These are phyloP conservation scores for Nephrotoma flavescens DNA, from an alignment of 2,888 invertebrate species.

Conservation along the genomic window DNA sequence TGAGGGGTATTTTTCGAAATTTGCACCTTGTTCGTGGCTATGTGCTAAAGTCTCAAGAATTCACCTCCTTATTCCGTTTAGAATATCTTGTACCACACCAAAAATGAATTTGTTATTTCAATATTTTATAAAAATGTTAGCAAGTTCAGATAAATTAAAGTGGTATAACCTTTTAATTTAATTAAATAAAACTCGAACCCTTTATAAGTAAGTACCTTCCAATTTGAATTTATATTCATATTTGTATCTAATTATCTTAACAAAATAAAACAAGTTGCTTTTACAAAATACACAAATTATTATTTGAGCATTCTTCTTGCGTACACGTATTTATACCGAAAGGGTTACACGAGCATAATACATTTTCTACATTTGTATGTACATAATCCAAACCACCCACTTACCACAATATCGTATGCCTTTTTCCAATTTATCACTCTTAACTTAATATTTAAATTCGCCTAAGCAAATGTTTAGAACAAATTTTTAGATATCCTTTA, in stretches of 20 bases:
- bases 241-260: not conserved
- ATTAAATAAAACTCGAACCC: not conserved
- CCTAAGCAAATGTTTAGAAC: not conserved
- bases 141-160: not conserved
- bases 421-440: not conserved
- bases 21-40: too few species aligned
- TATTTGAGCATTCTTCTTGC: not conserved
- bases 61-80: too few species aligned
- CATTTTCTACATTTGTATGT: not conserved
- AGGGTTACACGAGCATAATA: not conserved
- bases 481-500: not conserved
- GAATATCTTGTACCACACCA: not conserved
- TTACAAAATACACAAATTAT: not conserved
- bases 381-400: not conserved
- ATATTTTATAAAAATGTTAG: not conserved
- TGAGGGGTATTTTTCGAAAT: too few species aligned
- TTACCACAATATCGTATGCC: not conserved
- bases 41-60: too few species aligned
- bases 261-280: not conserved
- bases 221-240: not conserved
- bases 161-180: not conserved
- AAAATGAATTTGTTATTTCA: not conserved
- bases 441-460: not conserved
- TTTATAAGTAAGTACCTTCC: not conserved
- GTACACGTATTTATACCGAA: not conserved